Evolutionary conservation across 2,888 invertebrate genomes (phyloP).

Genomic region (Yponomeuta malinellus): DNA sequence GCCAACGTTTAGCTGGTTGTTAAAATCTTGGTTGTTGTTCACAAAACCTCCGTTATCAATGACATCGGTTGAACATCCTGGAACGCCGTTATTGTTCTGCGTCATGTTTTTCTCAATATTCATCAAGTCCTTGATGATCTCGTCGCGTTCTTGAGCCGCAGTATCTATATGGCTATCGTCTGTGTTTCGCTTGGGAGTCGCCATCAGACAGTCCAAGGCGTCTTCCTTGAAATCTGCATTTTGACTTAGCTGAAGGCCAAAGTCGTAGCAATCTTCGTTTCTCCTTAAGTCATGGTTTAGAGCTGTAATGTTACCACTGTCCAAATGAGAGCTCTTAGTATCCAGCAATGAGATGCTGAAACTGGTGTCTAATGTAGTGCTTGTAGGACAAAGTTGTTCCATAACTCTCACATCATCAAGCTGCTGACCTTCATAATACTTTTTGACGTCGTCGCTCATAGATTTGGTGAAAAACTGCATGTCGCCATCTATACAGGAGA

Average conservation of each 20-base stretch:
- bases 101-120: constrained; percentile 61
- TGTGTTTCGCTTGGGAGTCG: constrained; percentile 49
- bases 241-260: constrained; percentile 54
- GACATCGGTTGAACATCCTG: neutral
- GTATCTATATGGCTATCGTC: constrained; percentile 42
- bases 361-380: constrained; percentile 53
- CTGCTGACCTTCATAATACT: constrained; percentile 61
- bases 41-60: neutral
- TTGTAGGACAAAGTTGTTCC: constrained; percentile 59
- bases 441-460: constrained; percentile 68
- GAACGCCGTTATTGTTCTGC: constrained; percentile 1
- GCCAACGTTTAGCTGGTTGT: neutral
- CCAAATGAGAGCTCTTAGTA: constrained; percentile 49
- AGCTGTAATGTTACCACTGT: constrained; percentile 45
- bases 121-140: constrained; percentile 65
- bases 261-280: constrained; percentile 62
- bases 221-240: constrained; percentile 59
- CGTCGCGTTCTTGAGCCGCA: constrained; percentile 51
- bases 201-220: constrained; percentile 57
- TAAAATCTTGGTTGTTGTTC: constrained; percentile 2
- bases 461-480: constrained; percentile 70
- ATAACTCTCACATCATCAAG: constrained; percentile 52
- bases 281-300: constrained; percentile 53
- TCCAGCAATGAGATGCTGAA: constrained; percentile 62
- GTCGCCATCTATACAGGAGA: constrained; percentile 65